Base-by-base conservation (phyloP, 2,113 vertebrate genomes). In the Chunga burmeisteri region DNA sequence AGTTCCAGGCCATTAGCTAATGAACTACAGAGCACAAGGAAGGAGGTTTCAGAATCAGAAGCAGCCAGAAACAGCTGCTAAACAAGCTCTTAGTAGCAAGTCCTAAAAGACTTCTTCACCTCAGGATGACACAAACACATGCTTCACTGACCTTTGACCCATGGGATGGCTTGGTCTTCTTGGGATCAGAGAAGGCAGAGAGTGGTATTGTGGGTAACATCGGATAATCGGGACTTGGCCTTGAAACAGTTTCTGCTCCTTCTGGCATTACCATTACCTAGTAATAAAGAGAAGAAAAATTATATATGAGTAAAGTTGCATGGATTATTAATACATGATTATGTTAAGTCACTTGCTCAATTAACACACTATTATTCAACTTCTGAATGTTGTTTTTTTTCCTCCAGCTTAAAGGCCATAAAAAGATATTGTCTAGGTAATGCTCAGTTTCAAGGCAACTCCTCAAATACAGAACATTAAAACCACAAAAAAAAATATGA, bases 121-220 rank as follows among this genome's bases (percentile, higher is more conserved):
- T 95, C 90, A 4, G 63, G 68, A 34, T 34, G 81, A 94, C 92
- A 92, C 92, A 86, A 96, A 96, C 91, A 91, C 79, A 85, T 47
- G 42, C 81, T 90, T 86, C 96, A 98, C 99, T 97, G 93, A 99
- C 99, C 99, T 99, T 99, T 97, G 99, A 99, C 88, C 99, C 98
- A 63, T 99, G 99, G 93, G 99, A 99, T 7, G 99, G 98, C 97
- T 99, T 99, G 96, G 98, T 99, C 98, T 99, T 99, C 98, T 99
- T 99, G 96, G 99, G 99, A 97, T 99, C 99, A 58, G 99, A 99
- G 97, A 99, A 99, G 97, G 99, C 99, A 90, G 99, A 99, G 49
- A 99, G 99, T 40, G 99, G 99, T 97, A 99, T 99, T 88, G 99
- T 99, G 97, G 99, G 99, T 85, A 99, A 98, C 98, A 99, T 99